Percentiles rank a stretch among this genome's conserved stretches.
Evolutionary conservation across 2,888 invertebrate genomes (phyloP).

Genomic region (Aleiodes leptofemur): DNA sequence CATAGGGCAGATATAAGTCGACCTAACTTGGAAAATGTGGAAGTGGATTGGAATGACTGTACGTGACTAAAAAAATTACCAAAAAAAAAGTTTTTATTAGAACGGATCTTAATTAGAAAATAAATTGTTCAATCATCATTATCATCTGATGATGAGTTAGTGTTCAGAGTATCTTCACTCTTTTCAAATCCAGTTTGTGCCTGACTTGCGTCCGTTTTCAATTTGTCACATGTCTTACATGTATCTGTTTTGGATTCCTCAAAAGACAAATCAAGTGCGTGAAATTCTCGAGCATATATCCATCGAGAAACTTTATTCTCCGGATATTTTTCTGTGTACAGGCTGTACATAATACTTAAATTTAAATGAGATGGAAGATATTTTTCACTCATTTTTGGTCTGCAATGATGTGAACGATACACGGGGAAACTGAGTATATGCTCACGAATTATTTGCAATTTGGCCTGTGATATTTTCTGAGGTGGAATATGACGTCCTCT

Average conservation of each 20-base stretch:
- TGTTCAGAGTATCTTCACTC: no score
- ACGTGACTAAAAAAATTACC: no score
- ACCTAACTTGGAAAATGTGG: no score
- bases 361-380: background rate
- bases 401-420: background rate
- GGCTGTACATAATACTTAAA: background rate
- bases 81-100: no score
- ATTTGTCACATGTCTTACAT: constrained; percentile 7
- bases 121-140: no score
- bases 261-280: background rate
- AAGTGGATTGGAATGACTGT: no score
- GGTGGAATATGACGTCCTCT: background rate
- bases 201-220: background rate
- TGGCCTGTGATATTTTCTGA: background rate
- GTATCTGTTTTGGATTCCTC: background rate
- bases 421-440: background rate
- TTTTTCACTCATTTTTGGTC: background rate
- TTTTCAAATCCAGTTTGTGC: no score
- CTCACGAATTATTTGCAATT: background rate
- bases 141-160: no score
- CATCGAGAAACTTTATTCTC: background rate
- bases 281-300: background rate
- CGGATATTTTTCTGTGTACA: background rate
- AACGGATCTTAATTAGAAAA: no score
- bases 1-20: no score